Conservation (phyloP, 53 echinoderm and acorn worm species). For the Pentamera pediparva region DNA sequence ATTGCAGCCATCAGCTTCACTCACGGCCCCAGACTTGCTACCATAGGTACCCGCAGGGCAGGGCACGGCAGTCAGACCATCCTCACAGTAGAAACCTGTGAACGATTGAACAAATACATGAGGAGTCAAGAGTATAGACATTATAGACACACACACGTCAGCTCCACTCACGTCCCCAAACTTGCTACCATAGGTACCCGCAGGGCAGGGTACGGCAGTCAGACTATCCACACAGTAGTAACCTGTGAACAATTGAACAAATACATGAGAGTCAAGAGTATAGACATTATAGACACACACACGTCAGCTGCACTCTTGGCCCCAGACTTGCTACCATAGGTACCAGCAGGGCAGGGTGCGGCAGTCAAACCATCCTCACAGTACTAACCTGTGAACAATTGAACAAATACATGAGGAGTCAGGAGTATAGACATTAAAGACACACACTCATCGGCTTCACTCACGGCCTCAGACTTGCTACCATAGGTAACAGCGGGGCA, state of each 20-base stretch:
- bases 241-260: too few species aligned
- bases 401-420: too few species aligned
- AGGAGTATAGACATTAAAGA: too few species aligned
- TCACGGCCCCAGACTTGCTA: conserved; percentile 69
- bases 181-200: conserved; percentile 84
- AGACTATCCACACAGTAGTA: conserved; percentile 90
- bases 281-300: too few species aligned
- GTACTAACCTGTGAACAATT: conserved; percentile 86
- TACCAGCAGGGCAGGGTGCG: conserved; percentile 73
- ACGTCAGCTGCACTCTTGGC: conserved; percentile 55
- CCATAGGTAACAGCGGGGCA: conserved; percentile 92
- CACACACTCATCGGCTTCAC: conserved; percentile 70
- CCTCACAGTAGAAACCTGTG: conserved; percentile 91
- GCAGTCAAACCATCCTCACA: conserved; percentile 82
- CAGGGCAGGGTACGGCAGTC: conserved; percentile 67
- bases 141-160: conserved; percentile 91
- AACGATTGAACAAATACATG: too few species aligned
- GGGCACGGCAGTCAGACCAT: conserved; percentile 60
- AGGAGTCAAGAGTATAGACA: too few species aligned
- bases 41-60: conserved; percentile 93
- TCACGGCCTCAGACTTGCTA: conserved; percentile 68
- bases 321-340: conserved; percentile 78
- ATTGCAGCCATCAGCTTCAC: conserved; percentile 65
- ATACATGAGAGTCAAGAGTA: too few species aligned
- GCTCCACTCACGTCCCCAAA: conserved; percentile 53